These are phyloP conservation scores for Carduelis carduelis DNA, from an alignment of 2,797 vertebrate genomes.

Conservation along the genomic window DNA sequence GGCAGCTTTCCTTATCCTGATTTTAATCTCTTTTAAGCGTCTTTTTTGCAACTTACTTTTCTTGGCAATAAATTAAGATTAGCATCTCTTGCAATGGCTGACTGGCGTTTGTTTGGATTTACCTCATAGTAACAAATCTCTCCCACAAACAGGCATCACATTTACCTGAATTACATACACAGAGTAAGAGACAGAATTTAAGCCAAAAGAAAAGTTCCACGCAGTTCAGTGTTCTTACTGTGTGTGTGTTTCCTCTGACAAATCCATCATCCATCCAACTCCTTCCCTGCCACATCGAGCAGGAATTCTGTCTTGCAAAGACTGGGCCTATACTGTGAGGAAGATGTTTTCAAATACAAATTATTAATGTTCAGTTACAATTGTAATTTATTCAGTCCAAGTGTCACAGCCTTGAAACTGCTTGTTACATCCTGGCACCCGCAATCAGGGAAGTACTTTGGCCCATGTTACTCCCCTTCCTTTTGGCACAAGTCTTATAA, in stretches of 20 bases:
- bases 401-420: background rate
- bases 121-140: background rate
- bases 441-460: background rate
- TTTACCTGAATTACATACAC: background rate
- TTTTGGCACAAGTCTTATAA: background rate
- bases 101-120: background rate
- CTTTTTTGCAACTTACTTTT: background rate
- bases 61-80: background rate
- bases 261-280: background rate
- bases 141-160: background rate
- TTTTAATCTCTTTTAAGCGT: background rate
- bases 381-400: background rate
- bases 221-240: background rate
- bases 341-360: background rate
- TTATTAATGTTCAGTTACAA: background rate
- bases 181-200: background rate
- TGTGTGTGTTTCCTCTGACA: background rate
- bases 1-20: background rate
- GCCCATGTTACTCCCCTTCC: background rate
- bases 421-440: background rate
- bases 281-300: rapidly evolving
- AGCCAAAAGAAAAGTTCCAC: background rate
- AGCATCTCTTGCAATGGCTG: background rate
- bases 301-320: background rate
- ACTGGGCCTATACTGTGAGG: rapidly evolving